Conservation (phyloP, 2,888 invertebrate species). For the Acronicta aceris region DNA sequence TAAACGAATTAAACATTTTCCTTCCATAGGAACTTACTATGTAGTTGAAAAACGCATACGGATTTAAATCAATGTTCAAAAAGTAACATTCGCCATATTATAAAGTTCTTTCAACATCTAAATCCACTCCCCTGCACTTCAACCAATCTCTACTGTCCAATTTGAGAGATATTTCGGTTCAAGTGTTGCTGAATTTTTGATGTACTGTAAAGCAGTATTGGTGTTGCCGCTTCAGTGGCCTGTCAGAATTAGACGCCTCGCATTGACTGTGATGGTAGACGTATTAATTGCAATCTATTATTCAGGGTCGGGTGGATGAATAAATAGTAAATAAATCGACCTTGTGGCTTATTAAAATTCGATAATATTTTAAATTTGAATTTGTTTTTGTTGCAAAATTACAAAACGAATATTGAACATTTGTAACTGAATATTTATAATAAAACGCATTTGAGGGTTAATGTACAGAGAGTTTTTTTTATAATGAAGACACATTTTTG, state of each 20-base stretch:
- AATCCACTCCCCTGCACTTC: not conserved
- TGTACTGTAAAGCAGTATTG: conserved; percentile 59
- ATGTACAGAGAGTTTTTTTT: not conserved
- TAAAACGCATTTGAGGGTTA: conserved; percentile 7
- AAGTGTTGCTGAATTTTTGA: conserved; percentile 38
- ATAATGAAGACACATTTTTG: too few species aligned
- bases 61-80: not conserved
- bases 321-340: conserved; percentile 19
- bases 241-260: conserved; percentile 23
- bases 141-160: conserved; percentile 4
- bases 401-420: not conserved
- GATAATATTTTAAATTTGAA: not conserved
- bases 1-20: too few species aligned
- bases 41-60: too few species aligned
- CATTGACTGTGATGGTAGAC: conserved; percentile 20
- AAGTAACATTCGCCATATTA: not conserved
- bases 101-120: too few species aligned
- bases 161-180: conserved; percentile 35
- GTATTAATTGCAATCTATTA: conserved; percentile 48
- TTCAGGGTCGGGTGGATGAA: conserved; percentile 23
- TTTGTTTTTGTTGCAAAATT: not conserved
- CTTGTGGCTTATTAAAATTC: conserved; percentile 1
- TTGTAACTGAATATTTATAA: not conserved
- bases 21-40: too few species aligned
- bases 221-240: conserved; percentile 48